phyloP scores from a whole-genome alignment of 2,888 invertebrate species.

The Ectemnius cavifrons region DNA sequence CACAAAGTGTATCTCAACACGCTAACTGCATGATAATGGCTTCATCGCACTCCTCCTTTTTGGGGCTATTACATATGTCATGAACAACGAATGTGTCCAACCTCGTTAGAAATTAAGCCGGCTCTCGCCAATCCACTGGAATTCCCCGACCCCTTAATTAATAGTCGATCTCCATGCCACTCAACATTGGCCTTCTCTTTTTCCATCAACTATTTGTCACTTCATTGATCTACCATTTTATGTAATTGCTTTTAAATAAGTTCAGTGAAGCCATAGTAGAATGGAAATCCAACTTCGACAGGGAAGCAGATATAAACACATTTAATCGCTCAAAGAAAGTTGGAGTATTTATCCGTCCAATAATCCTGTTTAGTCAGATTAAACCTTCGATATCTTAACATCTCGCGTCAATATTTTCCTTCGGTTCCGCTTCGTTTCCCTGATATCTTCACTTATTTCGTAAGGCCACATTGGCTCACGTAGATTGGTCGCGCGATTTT shows the following conservation, averaged over 20 bases:
- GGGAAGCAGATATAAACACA: not conserved
- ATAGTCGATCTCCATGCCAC: not conserved
- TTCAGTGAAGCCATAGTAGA: too few relatives aligned
- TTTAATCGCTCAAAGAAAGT: not conserved
- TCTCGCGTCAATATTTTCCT: slow-evolving; percentile 21
- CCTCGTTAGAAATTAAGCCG: slow-evolving; percentile 21
- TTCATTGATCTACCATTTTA: too few relatives aligned
- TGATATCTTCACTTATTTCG: slow-evolving; percentile 13
- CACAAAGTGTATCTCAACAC: slow-evolving; percentile 72
- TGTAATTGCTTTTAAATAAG: too few relatives aligned
- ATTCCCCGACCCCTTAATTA: slow-evolving; percentile 4
- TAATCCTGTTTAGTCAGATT: slow-evolving; percentile 19
- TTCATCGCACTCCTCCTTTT: slow-evolving; percentile 30
- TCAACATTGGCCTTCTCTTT: not conserved
- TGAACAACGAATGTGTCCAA: slow-evolving; percentile 27
- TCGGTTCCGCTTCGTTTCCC: slow-evolving; percentile 3
- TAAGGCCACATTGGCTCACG: not conserved
- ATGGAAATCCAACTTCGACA: too few relatives aligned
- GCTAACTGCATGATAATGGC: slow-evolving; percentile 61
- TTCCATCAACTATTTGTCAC: too few relatives aligned
- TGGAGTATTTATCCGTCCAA: slow-evolving; percentile 12
- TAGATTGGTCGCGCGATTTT: not conserved
- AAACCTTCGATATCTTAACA: slow-evolving; percentile 2
- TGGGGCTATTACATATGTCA: slow-evolving; percentile 41
- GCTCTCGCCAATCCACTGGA: not conserved